Conservation (phyloP, 92 coral and sea anemone species). For the Siderastrea radians region DNA sequence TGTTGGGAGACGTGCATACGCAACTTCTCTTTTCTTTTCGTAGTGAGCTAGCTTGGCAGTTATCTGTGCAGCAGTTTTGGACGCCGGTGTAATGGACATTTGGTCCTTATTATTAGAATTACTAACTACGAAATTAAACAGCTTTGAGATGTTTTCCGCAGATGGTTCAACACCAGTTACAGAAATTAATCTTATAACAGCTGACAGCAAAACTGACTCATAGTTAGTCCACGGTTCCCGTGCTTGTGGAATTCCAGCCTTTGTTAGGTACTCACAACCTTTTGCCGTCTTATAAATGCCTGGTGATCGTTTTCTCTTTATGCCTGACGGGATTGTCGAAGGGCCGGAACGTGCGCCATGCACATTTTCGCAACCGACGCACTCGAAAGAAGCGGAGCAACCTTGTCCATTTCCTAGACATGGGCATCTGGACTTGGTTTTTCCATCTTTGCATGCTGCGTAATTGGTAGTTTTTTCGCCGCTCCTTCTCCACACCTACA, state of each 20-base stretch:
- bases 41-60: slow-evolving; percentile 40
- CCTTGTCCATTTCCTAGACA: too few species aligned
- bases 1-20: too few species aligned
- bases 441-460: slow-evolving; percentile 22
- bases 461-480: not conserved
- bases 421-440: too few species aligned
- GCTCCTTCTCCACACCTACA: slow-evolving; percentile 19
- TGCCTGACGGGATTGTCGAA: too few species aligned
- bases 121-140: slow-evolving; percentile 22
- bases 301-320: too few species aligned
- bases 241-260: slow-evolving; percentile 15
- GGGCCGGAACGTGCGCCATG: too few species aligned
- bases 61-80: slow-evolving; percentile 21
- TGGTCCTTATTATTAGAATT: not conserved
- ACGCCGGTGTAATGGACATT: not conserved
- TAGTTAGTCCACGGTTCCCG: slow-evolving; percentile 43
- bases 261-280: too few species aligned
- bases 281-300: too few species aligned
- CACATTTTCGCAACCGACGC: too few species aligned
- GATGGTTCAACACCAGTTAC: slow-evolving; percentile 41
- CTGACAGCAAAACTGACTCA: too few species aligned
- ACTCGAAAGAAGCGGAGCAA: too few species aligned
- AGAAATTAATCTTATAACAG: slow-evolving; percentile 21
- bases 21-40: slow-evolving; percentile 32
- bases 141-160: slow-evolving; percentile 29